phyloP scores from a whole-genome alignment of 2,113 vertebrate genomes.

The Dipodomys ordii region DNA sequence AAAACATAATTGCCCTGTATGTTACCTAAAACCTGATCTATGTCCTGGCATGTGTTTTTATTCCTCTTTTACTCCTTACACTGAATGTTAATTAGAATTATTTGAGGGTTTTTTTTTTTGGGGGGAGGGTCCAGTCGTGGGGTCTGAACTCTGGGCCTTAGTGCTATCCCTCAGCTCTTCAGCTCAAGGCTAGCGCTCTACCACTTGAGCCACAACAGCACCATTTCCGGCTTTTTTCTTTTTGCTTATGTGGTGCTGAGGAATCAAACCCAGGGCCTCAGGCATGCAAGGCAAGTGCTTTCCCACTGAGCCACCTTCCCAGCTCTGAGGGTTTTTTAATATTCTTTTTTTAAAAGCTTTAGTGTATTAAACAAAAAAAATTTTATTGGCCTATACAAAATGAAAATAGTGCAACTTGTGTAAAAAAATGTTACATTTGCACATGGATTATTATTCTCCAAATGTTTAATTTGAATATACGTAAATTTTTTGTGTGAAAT shows the following conservation, averaged over 20 bases:
- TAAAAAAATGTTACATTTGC: constrained; percentile 50
- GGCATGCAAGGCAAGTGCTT: too few relatives aligned
- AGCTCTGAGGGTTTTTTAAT: background rate
- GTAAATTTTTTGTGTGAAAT: constrained; percentile 36
- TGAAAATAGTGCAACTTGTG: constrained; percentile 24
- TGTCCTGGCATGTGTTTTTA: background rate
- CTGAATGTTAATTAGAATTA: constrained; percentile 49
- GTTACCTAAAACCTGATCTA: constrained; percentile 30
- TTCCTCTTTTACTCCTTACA: constrained; percentile 32
- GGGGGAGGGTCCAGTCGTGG: too few relatives aligned
- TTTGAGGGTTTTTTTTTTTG: background rate
- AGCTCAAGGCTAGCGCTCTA: too few relatives aligned
- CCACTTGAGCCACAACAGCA: too few relatives aligned
- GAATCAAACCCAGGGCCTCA: too few relatives aligned
- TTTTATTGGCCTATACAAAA: constrained; percentile 31
- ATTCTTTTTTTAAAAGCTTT: constrained; percentile 42
- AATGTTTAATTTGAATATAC: background rate
- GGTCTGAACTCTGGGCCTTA: too few relatives aligned
- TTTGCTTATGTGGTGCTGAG: too few relatives aligned
- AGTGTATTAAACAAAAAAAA: constrained; percentile 26
- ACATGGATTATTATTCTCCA: constrained; percentile 8
- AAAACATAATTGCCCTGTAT: constrained; percentile 42
- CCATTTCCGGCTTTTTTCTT: too few relatives aligned
- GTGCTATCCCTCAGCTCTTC: too few relatives aligned
- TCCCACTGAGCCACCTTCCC: too few relatives aligned